These are phyloP conservation scores for Pammene fasciana DNA, from an alignment of 2,888 invertebrate genomes.

Conservation along the genomic window DNA sequence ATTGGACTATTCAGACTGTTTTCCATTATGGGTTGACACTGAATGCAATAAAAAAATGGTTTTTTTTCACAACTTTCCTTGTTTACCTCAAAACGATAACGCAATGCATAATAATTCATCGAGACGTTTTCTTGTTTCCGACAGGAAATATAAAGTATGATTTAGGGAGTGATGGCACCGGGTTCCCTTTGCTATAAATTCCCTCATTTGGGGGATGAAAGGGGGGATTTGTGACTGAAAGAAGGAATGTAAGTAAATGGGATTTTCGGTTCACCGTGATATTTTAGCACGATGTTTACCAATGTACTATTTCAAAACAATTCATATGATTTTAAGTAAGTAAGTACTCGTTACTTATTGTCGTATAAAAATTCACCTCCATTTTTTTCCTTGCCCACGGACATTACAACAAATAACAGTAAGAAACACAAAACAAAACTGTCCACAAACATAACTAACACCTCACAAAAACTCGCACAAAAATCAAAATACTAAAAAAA, in stretches of 20 bases:
- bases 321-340: not conserved
- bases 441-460: conserved; percentile 67
- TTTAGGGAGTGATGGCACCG: conserved; percentile 41
- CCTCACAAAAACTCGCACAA: conserved; percentile 43
- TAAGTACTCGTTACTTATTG: too few relatives aligned
- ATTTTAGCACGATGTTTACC: not conserved
- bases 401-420: conserved; percentile 57
- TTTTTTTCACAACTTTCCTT: conserved; percentile 15
- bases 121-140: conserved; percentile 33
- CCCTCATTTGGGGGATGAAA: conserved; percentile 34
- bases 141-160: conserved; percentile 42
- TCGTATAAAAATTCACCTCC: conserved; percentile 58
- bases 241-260: conserved; percentile 24
- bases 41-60: not conserved
- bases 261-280: not conserved
- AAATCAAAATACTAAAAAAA: conserved; percentile 21
- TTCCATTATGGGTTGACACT: too few relatives aligned
- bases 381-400: conserved; percentile 65
- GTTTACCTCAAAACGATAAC: conserved; percentile 21
- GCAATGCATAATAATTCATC: conserved; percentile 31
- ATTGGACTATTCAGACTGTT: too few relatives aligned
- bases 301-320: not conserved
- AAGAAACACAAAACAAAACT: conserved; percentile 59
- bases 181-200: conserved; percentile 37
- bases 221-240: conserved; percentile 25